Evolutionary conservation across 2,888 invertebrate species (phyloP).

Genomic region (Agonopterix arenella): DNA sequence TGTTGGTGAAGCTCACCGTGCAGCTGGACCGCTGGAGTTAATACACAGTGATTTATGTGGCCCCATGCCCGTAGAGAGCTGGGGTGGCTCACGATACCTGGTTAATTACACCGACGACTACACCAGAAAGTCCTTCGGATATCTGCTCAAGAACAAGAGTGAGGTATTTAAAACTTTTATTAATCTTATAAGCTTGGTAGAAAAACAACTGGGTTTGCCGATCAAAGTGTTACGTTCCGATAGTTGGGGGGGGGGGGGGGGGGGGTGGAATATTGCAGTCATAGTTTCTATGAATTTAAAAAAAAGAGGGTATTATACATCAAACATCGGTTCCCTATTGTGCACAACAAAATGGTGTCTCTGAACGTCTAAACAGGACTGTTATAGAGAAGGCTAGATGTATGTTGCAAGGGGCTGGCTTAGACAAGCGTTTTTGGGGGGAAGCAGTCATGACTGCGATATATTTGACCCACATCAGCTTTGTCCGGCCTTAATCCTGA

Average conservation of each 20-base stretch:
- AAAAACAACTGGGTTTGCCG: conserved; percentile 1
- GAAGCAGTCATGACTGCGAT: conserved; percentile 7
- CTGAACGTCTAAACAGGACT: no score
- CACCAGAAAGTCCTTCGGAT: conserved; percentile 5
- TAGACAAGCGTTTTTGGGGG: conserved; percentile 5
- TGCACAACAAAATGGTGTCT: no score
- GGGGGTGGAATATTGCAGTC: conserved; percentile 4
- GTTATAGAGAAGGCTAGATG: no score
- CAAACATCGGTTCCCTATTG: no score
- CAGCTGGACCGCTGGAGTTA: no score
- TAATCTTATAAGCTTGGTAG: conserved; percentile 3
- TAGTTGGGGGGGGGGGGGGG: no score
- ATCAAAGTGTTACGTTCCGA: conserved; percentile 6
- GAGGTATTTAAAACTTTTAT: conserved; percentile 5
- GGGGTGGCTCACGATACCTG: conserved; percentile 5
- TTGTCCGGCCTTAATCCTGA: conserved; percentile 11
- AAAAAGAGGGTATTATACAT: no score
- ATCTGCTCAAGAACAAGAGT: conserved; percentile 2
- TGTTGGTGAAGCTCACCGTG: no score
- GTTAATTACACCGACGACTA: conserved; percentile 9
- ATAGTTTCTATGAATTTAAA: not conserved
- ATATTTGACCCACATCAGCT: conserved; percentile 5
- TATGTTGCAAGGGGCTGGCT: conserved; percentile 4
- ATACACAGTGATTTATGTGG: conserved; percentile 8
- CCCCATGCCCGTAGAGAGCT: conserved; percentile 3